Percentiles rank a stretch among this genome's conserved stretches.
These are phyloP conservation scores for Paguma larvata DNA, from an alignment of 2,797 vertebrate species.

Conservation along the genomic window DNA sequence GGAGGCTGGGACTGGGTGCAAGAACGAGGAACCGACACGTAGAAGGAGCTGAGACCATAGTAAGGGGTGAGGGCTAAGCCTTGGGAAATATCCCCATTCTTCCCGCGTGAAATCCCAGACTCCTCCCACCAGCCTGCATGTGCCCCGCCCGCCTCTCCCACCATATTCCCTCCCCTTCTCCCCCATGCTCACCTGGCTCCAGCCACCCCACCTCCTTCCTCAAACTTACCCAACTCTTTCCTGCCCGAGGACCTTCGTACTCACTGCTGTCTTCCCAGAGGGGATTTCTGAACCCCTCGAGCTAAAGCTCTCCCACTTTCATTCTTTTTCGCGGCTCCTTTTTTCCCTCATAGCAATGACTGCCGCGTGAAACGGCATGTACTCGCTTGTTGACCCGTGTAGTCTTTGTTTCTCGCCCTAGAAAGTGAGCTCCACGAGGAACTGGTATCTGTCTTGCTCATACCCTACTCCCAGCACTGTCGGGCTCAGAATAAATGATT, in stretches of 20 bases:
- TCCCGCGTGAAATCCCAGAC: constrained; percentile 29
- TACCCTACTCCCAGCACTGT: background rate
- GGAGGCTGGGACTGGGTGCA: background rate
- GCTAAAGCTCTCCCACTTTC: background rate
- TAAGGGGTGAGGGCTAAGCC: background rate
- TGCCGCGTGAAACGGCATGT: background rate
- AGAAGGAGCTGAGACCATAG: background rate
- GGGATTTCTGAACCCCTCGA: background rate
- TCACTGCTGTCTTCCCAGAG: constrained; percentile 28
- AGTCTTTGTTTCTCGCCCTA: constrained; percentile 30
- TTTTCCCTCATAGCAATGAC: background rate
- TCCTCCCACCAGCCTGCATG: background rate
- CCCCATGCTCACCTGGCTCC: background rate
- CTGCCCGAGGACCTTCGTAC: background rate
- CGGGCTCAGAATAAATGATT: background rate
- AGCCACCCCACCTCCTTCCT: background rate
- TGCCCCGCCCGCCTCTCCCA: background rate
- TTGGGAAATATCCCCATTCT: background rate
- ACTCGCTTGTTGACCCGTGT: background rate
- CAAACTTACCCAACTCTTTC: constrained; percentile 17
- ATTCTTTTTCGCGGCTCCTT: background rate
- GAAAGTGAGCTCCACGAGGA: background rate
- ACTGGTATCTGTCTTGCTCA: background rate
- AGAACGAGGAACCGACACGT: background rate
- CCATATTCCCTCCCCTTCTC: background rate